These are phyloP conservation scores for Ceuthmochares aereus DNA, from an alignment of 2,113 vertebrate genomes.

Conservation along the genomic window DNA sequence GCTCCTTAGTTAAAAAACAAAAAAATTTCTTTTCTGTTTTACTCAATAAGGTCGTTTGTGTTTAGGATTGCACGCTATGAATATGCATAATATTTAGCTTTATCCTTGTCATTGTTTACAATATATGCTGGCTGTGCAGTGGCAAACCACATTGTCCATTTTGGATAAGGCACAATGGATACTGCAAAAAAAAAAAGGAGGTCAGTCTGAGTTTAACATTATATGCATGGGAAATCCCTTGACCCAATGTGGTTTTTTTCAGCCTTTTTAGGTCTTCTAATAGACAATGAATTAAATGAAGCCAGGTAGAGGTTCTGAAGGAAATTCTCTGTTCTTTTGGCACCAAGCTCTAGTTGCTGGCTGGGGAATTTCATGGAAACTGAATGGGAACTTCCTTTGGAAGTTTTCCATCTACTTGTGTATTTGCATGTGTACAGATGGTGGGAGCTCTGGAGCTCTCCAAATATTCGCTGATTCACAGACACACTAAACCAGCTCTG, in stretches of 20 bases:
- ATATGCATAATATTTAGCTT: conserved; percentile 58
- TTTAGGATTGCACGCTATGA: conserved; percentile 35
- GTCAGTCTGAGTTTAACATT: background rate
- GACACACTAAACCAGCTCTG: background rate
- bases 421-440: conserved; percentile 22
- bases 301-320: background rate
- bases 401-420: conserved; percentile 21
- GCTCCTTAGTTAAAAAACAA: background rate
- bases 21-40: background rate
- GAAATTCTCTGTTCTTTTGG: background rate
- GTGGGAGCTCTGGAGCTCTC: background rate
- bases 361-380: background rate
- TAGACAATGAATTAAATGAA: background rate
- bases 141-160: background rate
- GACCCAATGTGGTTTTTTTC: background rate
- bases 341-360: background rate
- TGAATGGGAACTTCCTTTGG: conserved; percentile 16
- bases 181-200: background rate
- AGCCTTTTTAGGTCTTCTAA: background rate
- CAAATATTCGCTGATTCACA: conserved; percentile 8
- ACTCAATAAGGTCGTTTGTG: background rate
- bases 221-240: background rate
- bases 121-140: background rate
- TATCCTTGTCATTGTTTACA: conserved; percentile 52
- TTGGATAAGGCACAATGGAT: background rate